Evolutionary conservation across 2,888 invertebrate genomes (phyloP), one percentile per base, ranked within the genome.

Genomic region (Spatulosminthurus flaviceps): DNA sequence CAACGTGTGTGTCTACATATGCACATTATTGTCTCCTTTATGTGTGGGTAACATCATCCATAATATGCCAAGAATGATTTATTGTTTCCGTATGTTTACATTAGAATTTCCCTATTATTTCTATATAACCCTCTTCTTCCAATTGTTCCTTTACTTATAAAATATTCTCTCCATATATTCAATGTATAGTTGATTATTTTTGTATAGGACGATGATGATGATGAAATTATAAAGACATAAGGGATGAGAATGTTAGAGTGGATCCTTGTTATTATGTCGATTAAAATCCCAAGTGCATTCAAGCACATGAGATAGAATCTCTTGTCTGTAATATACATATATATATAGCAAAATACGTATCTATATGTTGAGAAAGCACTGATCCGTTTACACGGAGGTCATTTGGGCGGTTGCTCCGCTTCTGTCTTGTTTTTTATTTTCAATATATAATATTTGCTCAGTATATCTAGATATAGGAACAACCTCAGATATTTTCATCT

Each of bases 341-440:
- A 13, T 41, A 41, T 13, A 41, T 13, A 9, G 41, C 41, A 41
- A 41, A 41, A 13, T n/a, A n/a, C n/a, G 34, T 34, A 9, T 34
- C 5, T 4, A 34, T 71, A 34, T n/a, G n/a, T 51, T 72, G 42
- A 22, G 51, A 69, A 69, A 69, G 28, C 69, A 51, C 22, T 51
- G 43, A 72, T 72, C 72, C 26, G 51, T 51, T 51, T 51, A 26
- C 51, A 51, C 51, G 72, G 51, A 43, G 72, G 72, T 72, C 72
- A 28, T 51, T 72, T 72, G 72, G 72, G 72, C 72, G 72, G 42
- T 72, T 43, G 72, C 70, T 41, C 42, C n/a, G 51, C 51, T 51
- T 51, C 51, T 51, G 51, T 51, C 51, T 51, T 51, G 34, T 34
- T 7, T 34, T 34, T 9, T 9, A 34, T 34, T 9, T 34, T 34